Evolutionary conservation across 2,888 invertebrate genomes (phyloP), one percentile per base, ranked within the genome.

Genomic region (Selenia dentaria): DNA sequence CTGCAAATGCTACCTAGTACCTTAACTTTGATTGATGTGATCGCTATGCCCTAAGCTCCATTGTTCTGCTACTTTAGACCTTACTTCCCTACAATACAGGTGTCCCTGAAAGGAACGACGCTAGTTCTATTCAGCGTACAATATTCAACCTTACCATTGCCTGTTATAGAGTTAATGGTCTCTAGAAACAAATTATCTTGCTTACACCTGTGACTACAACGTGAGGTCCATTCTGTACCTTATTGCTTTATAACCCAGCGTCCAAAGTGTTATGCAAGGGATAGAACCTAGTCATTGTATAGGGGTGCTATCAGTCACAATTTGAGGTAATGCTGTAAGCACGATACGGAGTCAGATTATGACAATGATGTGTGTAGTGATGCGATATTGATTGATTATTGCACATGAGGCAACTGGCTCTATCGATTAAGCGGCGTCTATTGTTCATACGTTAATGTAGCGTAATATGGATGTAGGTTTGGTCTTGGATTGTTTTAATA

Each of bases 221-320:
- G n/a, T n/a, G n/a, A n/a, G n/a, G n/a, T n/a, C 12, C 9, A 31
- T 10, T 18, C 9, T 40, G 6, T 26, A 25, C 25, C 31, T 14
- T 46, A 36, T 16, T 5, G 0, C 4, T 16, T n/a, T n/a, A 9
- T 16, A 14, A 1, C 10, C 3, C 36, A 40, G 8, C 22, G 31
- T n/a, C 6, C 8, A 32, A 5, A 36, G 4, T 40, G 6, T 1
- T 6, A 8, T 6, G 13, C 1, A 3, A 11, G 12, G 10, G 6
- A 5, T 24, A 11, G n/a, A 2, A 26, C 20, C 28, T 14, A 35
- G 24, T 37, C 37, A 41, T 40, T 32, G 31, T 38, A 33, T 34
- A 35, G 37, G 34, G 49, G 13, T 45, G 57, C 67, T 59, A 80
- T 83, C 74, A 71, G 74, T 83, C 83, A 83, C 79, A 70, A 79